Conservation (phyloP, 2,113 vertebrate species). For the Haemorhous mexicanus region DNA sequence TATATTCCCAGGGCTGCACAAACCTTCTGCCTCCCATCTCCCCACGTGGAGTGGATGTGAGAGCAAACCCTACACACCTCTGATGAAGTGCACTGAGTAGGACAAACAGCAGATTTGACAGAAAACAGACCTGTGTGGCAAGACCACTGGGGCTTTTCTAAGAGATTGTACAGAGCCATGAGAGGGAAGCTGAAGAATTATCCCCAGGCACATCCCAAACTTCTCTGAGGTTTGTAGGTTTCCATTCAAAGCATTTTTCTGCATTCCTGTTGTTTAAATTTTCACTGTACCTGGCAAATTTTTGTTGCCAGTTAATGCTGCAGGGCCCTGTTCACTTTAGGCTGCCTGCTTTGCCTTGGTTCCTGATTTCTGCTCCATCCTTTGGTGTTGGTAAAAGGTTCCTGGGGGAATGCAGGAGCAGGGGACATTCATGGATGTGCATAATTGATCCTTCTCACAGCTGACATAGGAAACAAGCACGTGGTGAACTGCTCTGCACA, state of each 20-base stretch:
- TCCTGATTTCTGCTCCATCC: background rate
- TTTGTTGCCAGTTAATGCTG: background rate
- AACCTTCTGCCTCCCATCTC: background rate
- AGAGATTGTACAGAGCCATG: background rate
- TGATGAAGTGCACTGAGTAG: background rate
- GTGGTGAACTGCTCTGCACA: background rate
- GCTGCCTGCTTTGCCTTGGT: background rate
- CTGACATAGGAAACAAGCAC: background rate
- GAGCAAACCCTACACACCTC: background rate
- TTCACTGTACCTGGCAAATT: background rate
- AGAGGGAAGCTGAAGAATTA: background rate
- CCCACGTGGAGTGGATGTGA: rapidly evolving
- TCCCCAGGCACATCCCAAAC: background rate
- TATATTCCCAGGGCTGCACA: background rate
- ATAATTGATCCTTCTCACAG: background rate
- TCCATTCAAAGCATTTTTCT: background rate
- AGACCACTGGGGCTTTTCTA: background rate
- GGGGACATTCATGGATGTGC: background rate
- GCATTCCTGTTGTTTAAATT: background rate
- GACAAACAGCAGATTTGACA: constrained; percentile 7
- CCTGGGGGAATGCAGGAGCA: background rate
- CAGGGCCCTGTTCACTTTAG: background rate
- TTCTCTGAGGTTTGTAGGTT: background rate
- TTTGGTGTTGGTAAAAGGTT: background rate
- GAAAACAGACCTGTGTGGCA: background rate